Evolutionary conservation across 2,888 invertebrate genomes (phyloP), one percentile per base, ranked within the genome.

Genomic region (Malthinus flaveolus): DNA sequence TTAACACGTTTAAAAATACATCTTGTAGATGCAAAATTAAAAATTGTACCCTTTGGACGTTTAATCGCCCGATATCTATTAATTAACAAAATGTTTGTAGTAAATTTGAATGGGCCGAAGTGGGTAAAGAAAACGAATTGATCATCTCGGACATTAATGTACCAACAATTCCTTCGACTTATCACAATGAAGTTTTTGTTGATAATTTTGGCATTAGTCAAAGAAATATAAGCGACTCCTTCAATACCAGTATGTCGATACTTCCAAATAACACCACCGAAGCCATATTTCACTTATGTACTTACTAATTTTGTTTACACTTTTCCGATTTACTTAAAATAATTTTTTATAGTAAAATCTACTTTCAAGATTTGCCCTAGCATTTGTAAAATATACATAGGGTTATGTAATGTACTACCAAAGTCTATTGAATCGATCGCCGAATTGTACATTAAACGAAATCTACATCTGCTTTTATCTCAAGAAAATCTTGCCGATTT

Each of bases 401-500:
- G 81, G 0, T 56, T 84, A 7, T 74, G 83, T 51, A 75, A 78
- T 9, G 69, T 83, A 56, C 72, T 80, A 1, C 78, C 80, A 5
- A 74, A 75, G 4, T 64, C 80, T 0, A 66, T 83, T 0, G 85
- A 87, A 57, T 71, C 77, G 67, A 0, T 75, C 75, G 33, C 78
- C 78, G 69, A 75, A 77, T 65, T 73, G 62, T 49, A 73, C 71
- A 63, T 80, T 80, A 56, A 80, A 78, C 67, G 72, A 60, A 12
- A 75, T 75, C 42, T 79, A 81, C 48, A 68, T 66, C 32, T 74
- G 0, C 70, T 83, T 13, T 75, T 87, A 1, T 80, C 79, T 1
- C 82, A 85, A 66, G 78, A 82, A 31, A 79, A 85, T 60, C 70
- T 87, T 45, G 83, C 85, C 9, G 82, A 84, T 71, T 78, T 87